Evolutionary conservation across 2,113 vertebrate genomes (phyloP), one percentile per base, ranked within the genome.

Genomic region (Amphiprion percula): DNA sequence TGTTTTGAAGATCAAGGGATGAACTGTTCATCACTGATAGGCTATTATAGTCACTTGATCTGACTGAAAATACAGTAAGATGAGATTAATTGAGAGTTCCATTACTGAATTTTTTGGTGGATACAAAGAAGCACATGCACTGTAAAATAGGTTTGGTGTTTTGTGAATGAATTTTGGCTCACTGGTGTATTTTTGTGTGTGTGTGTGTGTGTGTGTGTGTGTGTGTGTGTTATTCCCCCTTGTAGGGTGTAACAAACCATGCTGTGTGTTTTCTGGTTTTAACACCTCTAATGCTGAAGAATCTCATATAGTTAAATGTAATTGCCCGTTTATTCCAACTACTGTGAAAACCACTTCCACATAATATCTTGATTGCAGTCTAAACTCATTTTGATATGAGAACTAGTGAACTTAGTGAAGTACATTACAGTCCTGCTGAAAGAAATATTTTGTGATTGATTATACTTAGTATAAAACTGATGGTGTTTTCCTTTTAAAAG

Each of bases 1-100:
- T 53, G 60, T 39, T 74, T 64, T 55, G 14, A 64, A 64, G 19
- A 39, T 59, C 21, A 77, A 59, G 60, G 24, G 30, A 50, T 52
- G 59, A 33, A 41, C 46, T 60, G 10, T 41, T 55, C 1, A 0
- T 55, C 1, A 0, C 65, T 54, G 10, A 55, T 17, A 26, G 14
- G 33, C 41, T 41, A 26, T 44, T 26, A 14, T 23, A 3, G 14
- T 10, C 16, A 5, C 23, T 30, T 74, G 11, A 50, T 63, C 33
- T 28, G 50, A 37, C 10, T 71, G 44, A 14, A 60, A 59, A 16
- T 30, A 1, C 44, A 49, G 47, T 49, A 21, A 63, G 33, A 39
- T 44, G 0, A 21, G 17, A 21, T 58, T 26, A 47, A 2, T 61
- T 14, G 2, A 50, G 44, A 55, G 14, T 55, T 55, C 7, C 21